A percentile compares a stretch with the other conserved stretches of the same genome.
Conservation (phyloP, 2,888 invertebrate genomes). For the Cancer borealis region DNA sequence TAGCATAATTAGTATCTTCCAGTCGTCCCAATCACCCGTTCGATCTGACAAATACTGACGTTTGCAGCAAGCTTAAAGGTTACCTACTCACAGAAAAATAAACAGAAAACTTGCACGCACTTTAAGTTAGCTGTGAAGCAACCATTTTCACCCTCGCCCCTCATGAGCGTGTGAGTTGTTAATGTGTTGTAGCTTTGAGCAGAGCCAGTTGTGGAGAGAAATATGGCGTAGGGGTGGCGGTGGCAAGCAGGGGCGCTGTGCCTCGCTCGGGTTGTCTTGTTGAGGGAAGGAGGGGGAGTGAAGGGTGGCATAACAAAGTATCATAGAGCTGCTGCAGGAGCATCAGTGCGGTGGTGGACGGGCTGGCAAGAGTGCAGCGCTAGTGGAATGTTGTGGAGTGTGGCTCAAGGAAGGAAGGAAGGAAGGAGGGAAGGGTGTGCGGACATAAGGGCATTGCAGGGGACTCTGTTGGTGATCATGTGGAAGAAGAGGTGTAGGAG, state of each 20-base stretch:
- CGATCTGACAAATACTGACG: neutral
- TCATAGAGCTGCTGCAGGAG: conserved; percentile 12
- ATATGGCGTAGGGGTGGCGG: conserved; percentile 13
- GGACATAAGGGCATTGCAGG: neutral
- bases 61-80: conserved; percentile 2
- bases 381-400: neutral
- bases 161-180: conserved; percentile 38
- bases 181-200: conserved; percentile 41
- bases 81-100: conserved; percentile 11
- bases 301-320: conserved; percentile 41
- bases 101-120: conserved; percentile 15
- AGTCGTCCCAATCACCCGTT: neutral
- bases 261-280: conserved; percentile 5
- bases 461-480: neutral
- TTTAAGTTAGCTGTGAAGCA: conserved; percentile 43
- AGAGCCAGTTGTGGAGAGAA: conserved; percentile 9
- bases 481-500: neutral
- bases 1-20: neutral
- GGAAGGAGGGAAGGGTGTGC: neutral
- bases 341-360: neutral
- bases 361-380: neutral
- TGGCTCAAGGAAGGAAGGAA: neutral
- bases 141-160: conserved; percentile 37
- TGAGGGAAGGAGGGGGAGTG: conserved; percentile 26
- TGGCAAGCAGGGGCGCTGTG: neutral